phyloP scores from a whole-genome alignment of 2,888 invertebrate species.

The Exephanes ischioxanthus region DNA sequence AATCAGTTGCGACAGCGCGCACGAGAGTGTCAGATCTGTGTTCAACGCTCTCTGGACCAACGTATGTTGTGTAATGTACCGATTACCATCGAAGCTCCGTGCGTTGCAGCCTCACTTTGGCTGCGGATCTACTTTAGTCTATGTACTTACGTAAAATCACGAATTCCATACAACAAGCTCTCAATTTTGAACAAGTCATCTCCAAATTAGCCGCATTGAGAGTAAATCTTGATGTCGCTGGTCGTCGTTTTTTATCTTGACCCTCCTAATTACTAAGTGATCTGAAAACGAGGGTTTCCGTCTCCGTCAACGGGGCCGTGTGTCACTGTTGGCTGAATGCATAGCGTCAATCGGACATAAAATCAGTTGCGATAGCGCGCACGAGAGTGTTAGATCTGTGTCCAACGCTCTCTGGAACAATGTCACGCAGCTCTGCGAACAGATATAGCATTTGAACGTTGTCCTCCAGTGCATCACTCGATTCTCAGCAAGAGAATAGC shows the following conservation, averaged over 20 bases:
- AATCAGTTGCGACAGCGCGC: neutral
- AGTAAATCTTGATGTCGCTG: neutral
- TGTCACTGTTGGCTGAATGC: neutral
- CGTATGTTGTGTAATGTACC: neutral
- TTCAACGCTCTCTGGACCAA: neutral
- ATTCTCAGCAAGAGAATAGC: constrained; percentile 71
- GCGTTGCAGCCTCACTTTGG: no score
- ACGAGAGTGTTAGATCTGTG: neutral
- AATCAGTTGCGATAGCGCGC: neutral
- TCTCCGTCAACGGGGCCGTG: neutral
- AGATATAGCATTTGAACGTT: constrained; percentile 26
- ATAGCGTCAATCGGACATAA: neutral
- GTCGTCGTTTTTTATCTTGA: neutral
- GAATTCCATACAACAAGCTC: constrained; percentile 18
- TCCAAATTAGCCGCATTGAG: neutral
- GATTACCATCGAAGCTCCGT: no score
- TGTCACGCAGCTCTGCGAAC: neutral
- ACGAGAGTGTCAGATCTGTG: neutral
- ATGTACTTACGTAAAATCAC: constrained; percentile 18
- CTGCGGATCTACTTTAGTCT: constrained; percentile 21
- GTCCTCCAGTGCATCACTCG: constrained; percentile 16
- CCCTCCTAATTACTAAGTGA: neutral
- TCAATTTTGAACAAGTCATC: constrained; percentile 15
- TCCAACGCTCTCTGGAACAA: neutral
- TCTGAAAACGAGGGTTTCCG: neutral